phyloP scores from a whole-genome alignment of 2,888 invertebrate species.

The Ornithoptera alexandrae region DNA sequence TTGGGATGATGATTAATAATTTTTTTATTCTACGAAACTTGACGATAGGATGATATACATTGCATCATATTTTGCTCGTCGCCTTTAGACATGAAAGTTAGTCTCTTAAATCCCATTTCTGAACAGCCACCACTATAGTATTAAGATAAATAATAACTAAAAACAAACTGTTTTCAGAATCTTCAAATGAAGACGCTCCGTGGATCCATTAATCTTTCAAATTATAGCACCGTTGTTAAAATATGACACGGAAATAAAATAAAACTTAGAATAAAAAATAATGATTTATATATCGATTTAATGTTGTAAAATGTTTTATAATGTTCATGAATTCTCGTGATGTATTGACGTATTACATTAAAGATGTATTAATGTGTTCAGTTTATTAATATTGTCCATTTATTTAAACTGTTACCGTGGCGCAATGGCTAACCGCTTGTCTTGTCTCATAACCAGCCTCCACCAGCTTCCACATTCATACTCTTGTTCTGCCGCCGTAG shows the following conservation, averaged over 20 bases:
- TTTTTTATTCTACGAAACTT: too few species aligned
- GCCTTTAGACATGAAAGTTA: too few species aligned
- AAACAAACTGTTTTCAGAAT: conserved; percentile 73
- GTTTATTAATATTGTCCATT: background rate
- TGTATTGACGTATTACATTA: conserved; percentile 30
- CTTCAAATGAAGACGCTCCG: conserved; percentile 83
- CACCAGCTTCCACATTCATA: too few species aligned
- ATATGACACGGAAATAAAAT: conserved; percentile 54
- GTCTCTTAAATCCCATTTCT: too few species aligned
- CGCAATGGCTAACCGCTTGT: too few species aligned
- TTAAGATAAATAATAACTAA: background rate
- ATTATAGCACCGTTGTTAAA: conserved; percentile 80
- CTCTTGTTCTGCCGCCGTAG: too few species aligned
- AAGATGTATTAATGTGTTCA: conserved; percentile 12
- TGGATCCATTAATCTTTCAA: conserved; percentile 83
- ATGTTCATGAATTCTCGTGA: conserved; percentile 21
- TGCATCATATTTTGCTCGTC: too few species aligned
- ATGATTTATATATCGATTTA: conserved; percentile 29
- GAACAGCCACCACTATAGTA: background rate
- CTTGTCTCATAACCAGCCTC: too few species aligned
- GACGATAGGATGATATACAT: too few species aligned
- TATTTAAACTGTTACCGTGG: background rate
- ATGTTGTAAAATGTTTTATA: conserved; percentile 16
- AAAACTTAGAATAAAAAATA: conserved; percentile 23
- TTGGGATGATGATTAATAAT: too few species aligned